Evolutionary conservation across 2,797 vertebrate species (phyloP).

Genomic region (Avahi laniger): DNA sequence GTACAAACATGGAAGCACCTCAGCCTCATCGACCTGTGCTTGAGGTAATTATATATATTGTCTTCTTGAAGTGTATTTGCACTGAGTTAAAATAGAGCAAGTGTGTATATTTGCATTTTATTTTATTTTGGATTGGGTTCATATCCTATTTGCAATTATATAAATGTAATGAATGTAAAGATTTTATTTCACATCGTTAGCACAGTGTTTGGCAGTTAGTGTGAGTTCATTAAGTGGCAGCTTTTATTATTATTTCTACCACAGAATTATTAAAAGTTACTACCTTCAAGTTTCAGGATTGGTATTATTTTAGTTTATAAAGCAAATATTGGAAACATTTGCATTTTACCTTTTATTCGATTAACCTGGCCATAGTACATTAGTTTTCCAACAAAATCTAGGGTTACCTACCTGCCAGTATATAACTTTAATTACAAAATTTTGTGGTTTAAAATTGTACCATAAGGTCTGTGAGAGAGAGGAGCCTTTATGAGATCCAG

Average conservation of each 20-base stretch:
- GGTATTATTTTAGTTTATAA: conserved; percentile 39
- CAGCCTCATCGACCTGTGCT: conserved; percentile 64
- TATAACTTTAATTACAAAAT: background rate
- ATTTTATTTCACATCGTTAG: background rate
- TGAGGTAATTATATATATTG: conserved; percentile 84
- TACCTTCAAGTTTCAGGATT: background rate
- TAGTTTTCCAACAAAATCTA: conserved; percentile 30
- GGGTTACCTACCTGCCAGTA: conserved; percentile 61
- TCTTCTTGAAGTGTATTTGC: background rate
- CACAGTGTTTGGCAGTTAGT: background rate
- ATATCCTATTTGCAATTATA: background rate
- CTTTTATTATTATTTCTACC: conserved; percentile 44
- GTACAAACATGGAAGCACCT: conserved; percentile 69
- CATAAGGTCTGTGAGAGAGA: background rate
- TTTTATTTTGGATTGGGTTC: conserved; percentile 25
- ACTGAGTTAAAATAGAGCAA: background rate
- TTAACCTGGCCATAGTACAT: background rate
- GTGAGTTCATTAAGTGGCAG: conserved; percentile 28
- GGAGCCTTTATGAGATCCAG: background rate
- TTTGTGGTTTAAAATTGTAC: background rate
- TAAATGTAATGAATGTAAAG: background rate
- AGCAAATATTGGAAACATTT: conserved; percentile 22
- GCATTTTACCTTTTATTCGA: background rate
- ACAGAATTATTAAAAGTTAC: background rate
- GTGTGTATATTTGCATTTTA: background rate